These are phyloP conservation scores for Platalea minor DNA, from an alignment of 2,797 vertebrate genomes.

Conservation along the genomic window DNA sequence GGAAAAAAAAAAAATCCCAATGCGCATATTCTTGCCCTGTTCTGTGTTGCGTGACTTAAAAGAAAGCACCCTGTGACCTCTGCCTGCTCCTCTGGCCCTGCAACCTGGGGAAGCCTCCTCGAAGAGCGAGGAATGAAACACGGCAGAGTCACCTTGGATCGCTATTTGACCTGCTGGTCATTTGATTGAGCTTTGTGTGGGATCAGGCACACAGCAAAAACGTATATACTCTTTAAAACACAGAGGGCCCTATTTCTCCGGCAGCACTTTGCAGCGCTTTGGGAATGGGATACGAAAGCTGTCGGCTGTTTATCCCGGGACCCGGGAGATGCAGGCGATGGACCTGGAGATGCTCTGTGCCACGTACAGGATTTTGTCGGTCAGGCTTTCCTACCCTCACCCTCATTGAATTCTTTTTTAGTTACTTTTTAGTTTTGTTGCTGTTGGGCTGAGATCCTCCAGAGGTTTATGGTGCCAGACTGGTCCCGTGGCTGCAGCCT, in stretches of 20 bases:
- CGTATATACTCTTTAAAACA: accelerated
- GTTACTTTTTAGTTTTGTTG: no score
- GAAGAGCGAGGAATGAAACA: no score
- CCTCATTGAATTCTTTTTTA: neutral
- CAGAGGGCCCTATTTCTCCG: accelerated
- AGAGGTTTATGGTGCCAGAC: accelerated
- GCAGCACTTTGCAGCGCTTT: neutral
- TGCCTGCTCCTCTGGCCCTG: neutral
- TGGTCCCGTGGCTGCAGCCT: neutral
- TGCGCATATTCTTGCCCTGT: accelerated
- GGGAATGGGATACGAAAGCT: accelerated
- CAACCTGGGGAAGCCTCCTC: neutral
- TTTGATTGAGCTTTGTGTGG: neutral
- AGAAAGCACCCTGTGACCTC: accelerated
- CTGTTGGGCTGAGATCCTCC: neutral
- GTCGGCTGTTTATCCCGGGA: neutral
- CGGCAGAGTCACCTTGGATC: accelerated
- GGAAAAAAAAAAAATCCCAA: neutral
- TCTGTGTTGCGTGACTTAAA: neutral
- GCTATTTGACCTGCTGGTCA: accelerated
- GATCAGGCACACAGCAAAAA: neutral
- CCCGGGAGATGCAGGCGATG: neutral
- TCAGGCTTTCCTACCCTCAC: neutral
- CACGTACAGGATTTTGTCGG: neutral
- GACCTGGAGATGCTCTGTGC: no score